Percentiles rank a stretch among this genome's conserved stretches.
These are phyloP conservation scores for Lates calcarifer DNA, from an alignment of 2,113 vertebrate genomes.

Conservation along the genomic window DNA sequence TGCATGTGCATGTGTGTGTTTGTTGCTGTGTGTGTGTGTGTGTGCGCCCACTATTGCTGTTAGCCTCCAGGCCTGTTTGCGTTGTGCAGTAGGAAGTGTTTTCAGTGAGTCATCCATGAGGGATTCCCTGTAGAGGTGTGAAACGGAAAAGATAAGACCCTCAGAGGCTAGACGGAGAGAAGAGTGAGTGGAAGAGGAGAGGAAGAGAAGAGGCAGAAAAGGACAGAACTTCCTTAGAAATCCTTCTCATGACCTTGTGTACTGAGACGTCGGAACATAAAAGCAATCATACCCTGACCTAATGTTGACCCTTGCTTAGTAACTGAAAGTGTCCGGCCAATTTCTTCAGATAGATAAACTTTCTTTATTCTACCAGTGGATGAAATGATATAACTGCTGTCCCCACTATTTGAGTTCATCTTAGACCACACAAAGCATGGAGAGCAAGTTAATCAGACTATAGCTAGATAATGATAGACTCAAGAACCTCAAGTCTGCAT, in stretches of 20 bases:
- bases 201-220: conserved; percentile 24
- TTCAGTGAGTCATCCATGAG: conserved; percentile 88
- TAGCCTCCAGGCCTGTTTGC: conserved; percentile 82
- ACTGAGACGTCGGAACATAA: neutral
- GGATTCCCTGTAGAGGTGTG: conserved; percentile 88
- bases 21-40: conserved; percentile 42
- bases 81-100: conserved; percentile 82
- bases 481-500: conserved; percentile 9
- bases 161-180: conserved; percentile 45
- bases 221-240: conserved; percentile 35
- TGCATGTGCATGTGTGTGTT: conserved; percentile 40
- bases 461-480: conserved; percentile 47
- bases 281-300: neutral
- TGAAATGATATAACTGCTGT: neutral
- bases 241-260: conserved; percentile 4
- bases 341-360: neutral
- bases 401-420: conserved; percentile 7
- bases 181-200: conserved; percentile 16
- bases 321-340: neutral
- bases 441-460: conserved; percentile 43
- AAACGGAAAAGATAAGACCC: conserved; percentile 77
- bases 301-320: conserved; percentile 6
- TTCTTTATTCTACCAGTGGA: conserved; percentile 13
- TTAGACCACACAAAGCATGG: conserved; percentile 15
- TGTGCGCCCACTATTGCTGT: conserved; percentile 38